phyloP scores from a whole-genome alignment of 2,888 invertebrate species.

The Tethea ocularis region DNA sequence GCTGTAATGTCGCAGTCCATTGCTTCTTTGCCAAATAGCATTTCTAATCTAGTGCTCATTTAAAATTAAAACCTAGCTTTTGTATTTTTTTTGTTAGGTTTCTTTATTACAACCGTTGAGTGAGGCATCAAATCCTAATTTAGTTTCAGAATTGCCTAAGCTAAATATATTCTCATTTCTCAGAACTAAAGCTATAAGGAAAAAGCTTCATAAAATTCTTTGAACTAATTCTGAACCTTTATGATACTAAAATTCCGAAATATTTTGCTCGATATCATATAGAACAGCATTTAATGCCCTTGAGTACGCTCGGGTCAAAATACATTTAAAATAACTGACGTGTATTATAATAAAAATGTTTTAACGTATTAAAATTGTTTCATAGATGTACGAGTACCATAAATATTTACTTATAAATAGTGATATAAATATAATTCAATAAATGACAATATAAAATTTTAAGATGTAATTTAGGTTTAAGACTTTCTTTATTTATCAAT shows the following conservation, averaged over 20 bases:
- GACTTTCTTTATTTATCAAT: no score
- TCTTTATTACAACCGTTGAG: not conserved
- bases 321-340: no score
- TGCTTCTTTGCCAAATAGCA: not conserved
- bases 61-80: not conserved
- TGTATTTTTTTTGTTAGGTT: not conserved
- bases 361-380: no score
- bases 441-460: no score
- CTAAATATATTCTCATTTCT: not conserved
- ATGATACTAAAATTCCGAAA: not conserved
- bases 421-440: no score
- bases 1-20: not conserved
- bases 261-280: not conserved
- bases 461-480: no score
- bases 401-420: no score
- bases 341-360: no score
- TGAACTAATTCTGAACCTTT: not conserved
- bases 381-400: no score
- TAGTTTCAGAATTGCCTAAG: not conserved
- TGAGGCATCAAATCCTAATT: not conserved
- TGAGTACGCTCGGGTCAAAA: not conserved
- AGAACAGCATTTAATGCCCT: not conserved
- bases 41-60: not conserved
- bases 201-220: not conserved
- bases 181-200: not conserved